A percentile compares a stretch with the other conserved stretches of the same genome.
phyloP scores from a whole-genome alignment of 2,113 vertebrate species.

The Phyllopteryx taeniolatus region DNA sequence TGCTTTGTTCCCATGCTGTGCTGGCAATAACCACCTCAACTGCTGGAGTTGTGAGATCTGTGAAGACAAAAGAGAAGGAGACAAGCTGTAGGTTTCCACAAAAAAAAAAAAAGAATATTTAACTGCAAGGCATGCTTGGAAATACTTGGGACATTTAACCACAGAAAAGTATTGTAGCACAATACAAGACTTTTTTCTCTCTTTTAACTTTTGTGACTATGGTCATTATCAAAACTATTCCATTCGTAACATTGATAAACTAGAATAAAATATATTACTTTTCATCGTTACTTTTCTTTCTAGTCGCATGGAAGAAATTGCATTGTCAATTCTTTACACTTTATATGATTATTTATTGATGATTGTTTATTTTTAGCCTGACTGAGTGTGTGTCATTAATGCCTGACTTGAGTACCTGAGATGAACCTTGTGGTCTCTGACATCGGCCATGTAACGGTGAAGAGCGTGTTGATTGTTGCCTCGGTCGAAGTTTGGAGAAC shows the following conservation, averaged over 20 bases:
- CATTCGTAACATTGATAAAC: background rate
- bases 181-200: background rate
- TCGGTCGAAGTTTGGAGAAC: slow-evolving; percentile 27
- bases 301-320: background rate
- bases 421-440: background rate
- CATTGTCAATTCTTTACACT: background rate
- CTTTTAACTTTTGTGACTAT: background rate
- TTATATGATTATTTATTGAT: background rate
- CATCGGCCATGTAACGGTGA: slow-evolving; percentile 7
- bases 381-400: background rate
- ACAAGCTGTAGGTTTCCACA: background rate
- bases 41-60: slow-evolving; percentile 18
- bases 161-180: background rate
- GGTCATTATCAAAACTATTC: background rate
- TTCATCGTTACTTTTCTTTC: background rate
- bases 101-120: background rate
- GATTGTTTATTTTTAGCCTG: background rate
- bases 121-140: background rate
- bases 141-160: background rate
- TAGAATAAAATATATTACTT: background rate
- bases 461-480: slow-evolving; percentile 1
- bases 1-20: slow-evolving; percentile 28
- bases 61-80: background rate
- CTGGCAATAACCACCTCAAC: background rate
- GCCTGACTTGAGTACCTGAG: slow-evolving; percentile 23